Percentiles rank a stretch among this genome's conserved stretches.
Conservation (phyloP, 2,888 invertebrate genomes). For the Allolobophora icterica region DNA sequence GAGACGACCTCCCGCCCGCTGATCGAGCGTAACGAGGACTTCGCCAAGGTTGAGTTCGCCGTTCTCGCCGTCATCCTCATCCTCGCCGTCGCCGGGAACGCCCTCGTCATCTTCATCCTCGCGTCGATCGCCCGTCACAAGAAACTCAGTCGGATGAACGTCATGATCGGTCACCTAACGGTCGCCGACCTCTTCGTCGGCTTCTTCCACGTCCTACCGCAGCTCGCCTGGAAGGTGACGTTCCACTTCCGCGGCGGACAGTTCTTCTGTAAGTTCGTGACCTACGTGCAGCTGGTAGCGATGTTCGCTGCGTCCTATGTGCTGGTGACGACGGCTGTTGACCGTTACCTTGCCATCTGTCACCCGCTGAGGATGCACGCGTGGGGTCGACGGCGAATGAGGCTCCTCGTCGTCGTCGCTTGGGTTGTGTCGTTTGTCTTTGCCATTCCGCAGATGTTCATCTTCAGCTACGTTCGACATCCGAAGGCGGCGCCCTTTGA, state of each 20-base stretch:
- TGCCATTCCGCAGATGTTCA: conserved; percentile 66
- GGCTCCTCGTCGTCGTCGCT: conserved; percentile 65
- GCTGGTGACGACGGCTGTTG: conserved; percentile 64
- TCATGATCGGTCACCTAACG: conserved; percentile 76
- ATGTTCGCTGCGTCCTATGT: conserved; percentile 62
- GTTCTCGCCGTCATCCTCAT: conserved; percentile 71
- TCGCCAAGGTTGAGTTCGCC: conserved; percentile 72
- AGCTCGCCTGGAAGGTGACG: conserved; percentile 59
- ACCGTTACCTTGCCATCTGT: conserved; percentile 67
- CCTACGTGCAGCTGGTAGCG: conserved; percentile 68
- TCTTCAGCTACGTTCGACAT: conserved; percentile 56
- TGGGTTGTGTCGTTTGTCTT: conserved; percentile 66
- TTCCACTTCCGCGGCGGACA: conserved; percentile 66
- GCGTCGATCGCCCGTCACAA: conserved; percentile 44
- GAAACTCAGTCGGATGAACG: conserved; percentile 74
- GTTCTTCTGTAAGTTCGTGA: conserved; percentile 68
- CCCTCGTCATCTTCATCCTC: conserved; percentile 70
- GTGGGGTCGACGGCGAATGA: conserved; percentile 58
- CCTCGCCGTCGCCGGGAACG: conserved; percentile 73
- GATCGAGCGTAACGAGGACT: conserved; percentile 67
- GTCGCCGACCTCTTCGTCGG: conserved; percentile 76
- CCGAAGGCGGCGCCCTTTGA: neutral
- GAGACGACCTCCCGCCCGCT: neutral
- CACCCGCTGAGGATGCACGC: conserved; percentile 73
- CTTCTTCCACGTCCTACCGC: conserved; percentile 74